Conservation (phyloP, 1,140 invertebrate genomes). For the Cheumatopsyche charites region DNA sequence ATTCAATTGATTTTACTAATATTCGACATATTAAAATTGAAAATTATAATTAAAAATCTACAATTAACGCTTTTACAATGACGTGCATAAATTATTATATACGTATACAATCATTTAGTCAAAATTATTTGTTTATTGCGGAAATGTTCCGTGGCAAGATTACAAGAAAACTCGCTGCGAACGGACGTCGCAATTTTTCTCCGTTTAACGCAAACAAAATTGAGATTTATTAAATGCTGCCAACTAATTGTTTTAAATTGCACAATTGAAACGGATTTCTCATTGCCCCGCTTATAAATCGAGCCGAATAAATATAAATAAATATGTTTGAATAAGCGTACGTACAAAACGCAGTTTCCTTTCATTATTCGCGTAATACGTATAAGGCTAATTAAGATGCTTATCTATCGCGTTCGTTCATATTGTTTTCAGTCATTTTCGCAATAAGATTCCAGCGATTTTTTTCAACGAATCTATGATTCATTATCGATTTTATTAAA, state of each 20-base stretch:
- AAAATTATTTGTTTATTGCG: too few species aligned
- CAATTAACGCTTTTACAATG: too few species aligned
- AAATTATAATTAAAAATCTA: too few species aligned
- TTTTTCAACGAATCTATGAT: too few species aligned
- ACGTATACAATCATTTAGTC: too few species aligned
- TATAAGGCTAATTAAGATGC: constrained; percentile 20
- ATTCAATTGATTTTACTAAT: background rate
- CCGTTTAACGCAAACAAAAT: too few species aligned
- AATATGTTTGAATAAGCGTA: background rate
- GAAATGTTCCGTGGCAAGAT: too few species aligned
- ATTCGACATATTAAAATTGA: background rate
- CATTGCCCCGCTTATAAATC: background rate
- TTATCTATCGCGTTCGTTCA: constrained; percentile 13
- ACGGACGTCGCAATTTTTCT: too few species aligned
- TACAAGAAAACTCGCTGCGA: too few species aligned
- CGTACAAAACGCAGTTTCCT: constrained; percentile 9
- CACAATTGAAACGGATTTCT: background rate
- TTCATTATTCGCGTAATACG: constrained; percentile 2
- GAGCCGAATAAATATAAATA: too few species aligned
- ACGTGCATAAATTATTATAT: too few species aligned
- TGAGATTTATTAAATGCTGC: background rate
- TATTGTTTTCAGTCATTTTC: constrained; percentile 10
- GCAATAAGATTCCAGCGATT: background rate
- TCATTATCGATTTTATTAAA: too few species aligned
- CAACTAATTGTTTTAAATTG: constrained; percentile 10